Conservation (phyloP, 53 echinoderm and acorn worm genomes). For the Actinopyga echinites region DNA sequence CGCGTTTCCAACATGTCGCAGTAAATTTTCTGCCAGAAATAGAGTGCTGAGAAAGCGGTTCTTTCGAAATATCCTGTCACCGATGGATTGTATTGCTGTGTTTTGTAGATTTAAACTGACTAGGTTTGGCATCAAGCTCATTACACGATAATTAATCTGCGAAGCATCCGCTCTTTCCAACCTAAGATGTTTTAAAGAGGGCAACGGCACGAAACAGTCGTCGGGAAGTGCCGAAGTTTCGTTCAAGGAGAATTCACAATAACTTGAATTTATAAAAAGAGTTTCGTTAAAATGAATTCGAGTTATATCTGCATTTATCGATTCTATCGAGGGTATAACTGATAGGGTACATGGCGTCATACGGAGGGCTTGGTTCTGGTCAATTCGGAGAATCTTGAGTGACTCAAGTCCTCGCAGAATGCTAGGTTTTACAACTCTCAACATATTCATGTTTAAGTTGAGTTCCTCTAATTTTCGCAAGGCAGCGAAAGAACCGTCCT, state of each 20-base stretch:
- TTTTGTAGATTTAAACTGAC: slow-evolving; percentile 14
- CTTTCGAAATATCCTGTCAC: slow-evolving; percentile 2
- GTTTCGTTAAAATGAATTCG: slow-evolving; percentile 25
- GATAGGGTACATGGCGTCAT: slow-evolving; percentile 31
- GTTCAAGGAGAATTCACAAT: neutral
- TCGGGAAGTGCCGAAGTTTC: neutral
- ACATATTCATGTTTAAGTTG: slow-evolving; percentile 12
- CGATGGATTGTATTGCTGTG: slow-evolving; percentile 17
- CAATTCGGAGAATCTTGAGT: slow-evolving; percentile 20
- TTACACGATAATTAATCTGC: slow-evolving; percentile 24
- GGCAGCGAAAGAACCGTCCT: slow-evolving; percentile 15
- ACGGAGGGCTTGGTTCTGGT: slow-evolving; percentile 29
- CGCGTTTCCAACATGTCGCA: slow-evolving; percentile 19
- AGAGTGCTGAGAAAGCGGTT: slow-evolving; percentile 19
- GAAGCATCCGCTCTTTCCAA: slow-evolving; percentile 38
- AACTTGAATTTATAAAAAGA: slow-evolving; percentile 13
- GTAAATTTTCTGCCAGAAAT: slow-evolving; percentile 13
- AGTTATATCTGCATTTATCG: slow-evolving; percentile 33
- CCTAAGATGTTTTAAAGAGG: neutral
- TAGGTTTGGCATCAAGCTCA: slow-evolving; percentile 40
- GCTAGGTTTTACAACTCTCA: slow-evolving; percentile 3
- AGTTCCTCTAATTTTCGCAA: slow-evolving; percentile 1
- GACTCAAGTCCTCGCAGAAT: neutral
- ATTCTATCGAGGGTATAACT: slow-evolving; percentile 19
- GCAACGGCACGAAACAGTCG: slow-evolving; percentile 3